Evolutionary conservation across 1,140 invertebrate genomes (phyloP).

Genomic region (Anastatus disparis): DNA sequence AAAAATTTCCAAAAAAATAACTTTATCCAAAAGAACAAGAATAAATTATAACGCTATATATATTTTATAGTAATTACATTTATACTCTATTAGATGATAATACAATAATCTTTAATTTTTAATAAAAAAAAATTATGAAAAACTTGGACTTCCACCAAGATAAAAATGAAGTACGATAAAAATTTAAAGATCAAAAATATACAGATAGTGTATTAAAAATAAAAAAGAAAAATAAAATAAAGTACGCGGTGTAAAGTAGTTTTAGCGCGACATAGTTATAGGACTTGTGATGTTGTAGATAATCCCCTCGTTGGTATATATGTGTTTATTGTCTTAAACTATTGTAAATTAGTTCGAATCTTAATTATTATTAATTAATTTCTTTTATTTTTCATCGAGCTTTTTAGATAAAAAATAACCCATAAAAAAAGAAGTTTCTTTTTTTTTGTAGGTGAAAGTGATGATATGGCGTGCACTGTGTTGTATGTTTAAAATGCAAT

Average conservation of each 20-base stretch:
- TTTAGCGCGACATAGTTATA: conserved; percentile 30
- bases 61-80: conserved; percentile 46
- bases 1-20: conserved; percentile 7
- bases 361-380: not conserved
- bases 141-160: conserved; percentile 20
- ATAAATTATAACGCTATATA: conserved; percentile 28
- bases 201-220: conserved; percentile 13
- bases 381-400: conserved; percentile 20
- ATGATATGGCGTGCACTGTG: not conserved
- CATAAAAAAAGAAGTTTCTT: conserved; percentile 11
- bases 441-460: not conserved
- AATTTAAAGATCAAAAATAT: conserved; percentile 31
- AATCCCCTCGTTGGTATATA: conserved; percentile 24
- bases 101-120: conserved; percentile 2
- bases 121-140: conserved; percentile 17
- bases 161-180: conserved; percentile 19
- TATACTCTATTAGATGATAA: conserved; percentile 38
- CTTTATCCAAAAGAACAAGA: conserved; percentile 12
- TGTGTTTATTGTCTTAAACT: conserved; percentile 25
- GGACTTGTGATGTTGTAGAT: conserved; percentile 42
- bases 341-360: conserved; percentile 25
- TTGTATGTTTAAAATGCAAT: conserved; percentile 14
- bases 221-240: conserved; percentile 3
- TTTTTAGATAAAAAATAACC: conserved; percentile 16
- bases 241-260: conserved; percentile 33